These are phyloP conservation scores for Cryptotermes secundus DNA, from an alignment of 1,140 invertebrate genomes.

Conservation along the genomic window DNA sequence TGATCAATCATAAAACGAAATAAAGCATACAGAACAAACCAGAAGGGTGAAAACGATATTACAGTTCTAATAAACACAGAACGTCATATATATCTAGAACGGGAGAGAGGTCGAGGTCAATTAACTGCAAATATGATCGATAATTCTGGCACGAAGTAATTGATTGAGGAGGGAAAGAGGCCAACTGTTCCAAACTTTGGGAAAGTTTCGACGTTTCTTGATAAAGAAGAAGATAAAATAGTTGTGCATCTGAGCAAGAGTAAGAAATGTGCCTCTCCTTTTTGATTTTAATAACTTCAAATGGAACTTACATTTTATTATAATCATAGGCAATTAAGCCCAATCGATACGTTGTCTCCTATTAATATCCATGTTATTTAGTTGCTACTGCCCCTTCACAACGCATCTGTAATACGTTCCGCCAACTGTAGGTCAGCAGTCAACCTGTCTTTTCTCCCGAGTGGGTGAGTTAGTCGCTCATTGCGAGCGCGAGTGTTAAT, in stretches of 20 bases:
- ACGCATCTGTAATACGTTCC: no score
- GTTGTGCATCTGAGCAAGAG: neutral
- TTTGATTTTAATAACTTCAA: no score
- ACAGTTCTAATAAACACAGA: neutral
- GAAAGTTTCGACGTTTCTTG: neutral
- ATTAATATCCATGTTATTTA: no score
- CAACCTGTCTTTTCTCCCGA: no score
- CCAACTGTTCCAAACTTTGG: neutral
- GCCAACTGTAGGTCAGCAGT: no score
- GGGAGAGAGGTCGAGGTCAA: neutral
- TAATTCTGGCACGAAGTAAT: neutral
- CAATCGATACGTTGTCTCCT: no score
- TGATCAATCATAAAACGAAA: neutral
- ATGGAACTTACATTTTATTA: no score
- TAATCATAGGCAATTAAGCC: no score
- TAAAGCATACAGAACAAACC: neutral
- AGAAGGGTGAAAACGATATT: constrained; percentile 11
- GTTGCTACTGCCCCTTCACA: no score
- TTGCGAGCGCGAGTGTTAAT: no score
- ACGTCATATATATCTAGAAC: neutral
- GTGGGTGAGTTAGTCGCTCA: no score
- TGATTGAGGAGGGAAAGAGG: neutral
- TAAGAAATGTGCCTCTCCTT: neutral
- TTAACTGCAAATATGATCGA: neutral
- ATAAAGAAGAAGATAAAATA: neutral